phyloP scores from a whole-genome alignment of 2,888 invertebrate species.

The Drosophila trichaetosa region DNA sequence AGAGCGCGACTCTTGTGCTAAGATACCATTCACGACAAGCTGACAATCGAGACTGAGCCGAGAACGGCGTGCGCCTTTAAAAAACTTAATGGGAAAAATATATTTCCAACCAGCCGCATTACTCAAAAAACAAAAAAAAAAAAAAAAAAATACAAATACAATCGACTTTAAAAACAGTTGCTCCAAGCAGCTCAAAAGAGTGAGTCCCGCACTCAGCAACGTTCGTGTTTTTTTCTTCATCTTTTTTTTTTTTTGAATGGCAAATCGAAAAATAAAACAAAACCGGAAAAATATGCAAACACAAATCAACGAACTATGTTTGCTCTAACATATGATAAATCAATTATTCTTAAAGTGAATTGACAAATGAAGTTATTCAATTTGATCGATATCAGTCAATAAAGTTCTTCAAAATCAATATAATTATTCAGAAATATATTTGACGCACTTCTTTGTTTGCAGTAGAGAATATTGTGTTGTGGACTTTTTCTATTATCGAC shows the following conservation, averaged over 20 bases:
- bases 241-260: constrained; percentile 61
- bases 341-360: not conserved
- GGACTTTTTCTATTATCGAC: no score
- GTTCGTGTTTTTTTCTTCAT: constrained; percentile 39
- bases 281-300: constrained; percentile 66
- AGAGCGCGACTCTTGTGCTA: constrained; percentile 70
- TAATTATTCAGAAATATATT: not conserved
- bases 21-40: constrained; percentile 83
- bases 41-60: constrained; percentile 83
- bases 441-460: not conserved
- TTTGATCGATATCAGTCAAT: not conserved
- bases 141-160: constrained; percentile 46
- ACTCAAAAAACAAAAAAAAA: constrained; percentile 49
- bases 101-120: constrained; percentile 63
- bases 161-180: constrained; percentile 64
- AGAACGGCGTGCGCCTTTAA: constrained; percentile 81
- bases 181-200: constrained; percentile 67
- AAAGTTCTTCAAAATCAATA: not conserved
- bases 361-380: not conserved
- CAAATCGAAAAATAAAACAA: constrained; percentile 76
- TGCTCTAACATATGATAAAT: constrained; percentile 39
- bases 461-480: not conserved
- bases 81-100: constrained; percentile 80
- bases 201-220: constrained; percentile 51
- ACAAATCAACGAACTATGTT: constrained; percentile 37